Percentiles rank a stretch among this genome's conserved stretches.
phyloP scores from a whole-genome alignment of 2,797 vertebrate species.

The Phrynocephalus vlangalii region DNA sequence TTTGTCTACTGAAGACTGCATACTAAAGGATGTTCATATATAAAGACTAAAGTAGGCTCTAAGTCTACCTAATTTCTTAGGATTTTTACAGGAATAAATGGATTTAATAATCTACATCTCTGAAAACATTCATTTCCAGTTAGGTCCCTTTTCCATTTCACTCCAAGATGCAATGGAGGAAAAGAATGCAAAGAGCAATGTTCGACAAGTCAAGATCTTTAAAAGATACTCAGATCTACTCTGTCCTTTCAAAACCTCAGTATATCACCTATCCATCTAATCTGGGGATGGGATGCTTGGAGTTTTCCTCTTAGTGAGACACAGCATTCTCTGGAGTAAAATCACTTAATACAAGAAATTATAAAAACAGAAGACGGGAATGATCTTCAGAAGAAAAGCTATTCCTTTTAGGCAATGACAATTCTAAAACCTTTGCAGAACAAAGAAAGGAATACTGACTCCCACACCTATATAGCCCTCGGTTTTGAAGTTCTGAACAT shows the following conservation, averaged over 20 bases:
- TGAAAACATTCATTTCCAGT: slow-evolving; percentile 29
- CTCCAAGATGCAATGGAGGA: not conserved
- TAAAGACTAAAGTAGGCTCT: not conserved
- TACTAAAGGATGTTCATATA: not conserved
- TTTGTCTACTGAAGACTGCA: not conserved
- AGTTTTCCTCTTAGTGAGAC: slow-evolving; percentile 36
- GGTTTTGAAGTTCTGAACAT: slow-evolving; percentile 23
- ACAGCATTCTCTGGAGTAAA: slow-evolving; percentile 55
- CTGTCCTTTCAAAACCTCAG: not conserved
- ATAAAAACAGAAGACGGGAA: slow-evolving; percentile 33
- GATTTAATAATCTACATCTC: slow-evolving; percentile 50
- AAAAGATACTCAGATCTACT: slow-evolving; percentile 4
- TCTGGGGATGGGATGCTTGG: not conserved
- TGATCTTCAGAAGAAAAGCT: slow-evolving; percentile 36
- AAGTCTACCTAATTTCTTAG: slow-evolving; percentile 35
- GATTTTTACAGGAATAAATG: slow-evolving; percentile 61
- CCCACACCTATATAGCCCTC: not conserved
- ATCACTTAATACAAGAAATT: slow-evolving; percentile 47
- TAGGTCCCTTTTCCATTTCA: not conserved
- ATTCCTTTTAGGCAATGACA: slow-evolving; percentile 32
- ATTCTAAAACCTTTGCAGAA: slow-evolving; percentile 46
- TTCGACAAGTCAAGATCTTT: not conserved
- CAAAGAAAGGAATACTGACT: slow-evolving; percentile 25
- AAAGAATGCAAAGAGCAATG: not conserved
- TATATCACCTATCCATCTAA: not conserved